These are phyloP conservation scores for Fulmarus glacialis DNA, from an alignment of 2,113 vertebrate genomes.

Conservation along the genomic window DNA sequence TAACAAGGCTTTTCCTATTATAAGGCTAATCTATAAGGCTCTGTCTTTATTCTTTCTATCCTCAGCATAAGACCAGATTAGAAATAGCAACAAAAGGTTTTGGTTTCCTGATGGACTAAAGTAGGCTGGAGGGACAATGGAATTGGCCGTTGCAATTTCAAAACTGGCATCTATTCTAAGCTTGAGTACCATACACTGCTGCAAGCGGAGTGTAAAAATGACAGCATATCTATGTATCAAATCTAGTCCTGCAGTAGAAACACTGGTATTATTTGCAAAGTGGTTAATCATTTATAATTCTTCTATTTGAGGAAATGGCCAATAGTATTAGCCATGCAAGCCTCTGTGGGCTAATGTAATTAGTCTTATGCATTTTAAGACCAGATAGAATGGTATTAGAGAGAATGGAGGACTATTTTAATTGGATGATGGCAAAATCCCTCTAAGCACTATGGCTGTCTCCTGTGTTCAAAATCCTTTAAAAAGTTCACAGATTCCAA, in stretches of 20 bases:
- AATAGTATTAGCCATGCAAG: constrained; percentile 49
- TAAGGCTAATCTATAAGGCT: constrained; percentile 9
- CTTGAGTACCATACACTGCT: background rate
- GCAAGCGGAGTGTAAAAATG: background rate
- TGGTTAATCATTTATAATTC: constrained; percentile 42
- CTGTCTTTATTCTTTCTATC: constrained; percentile 28
- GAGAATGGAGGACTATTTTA: constrained; percentile 57
- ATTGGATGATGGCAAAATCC: constrained; percentile 44
- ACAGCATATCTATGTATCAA: background rate
- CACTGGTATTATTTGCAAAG: background rate
- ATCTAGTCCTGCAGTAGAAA: background rate
- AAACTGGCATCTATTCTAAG: background rate
- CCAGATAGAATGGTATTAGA: constrained; percentile 58
- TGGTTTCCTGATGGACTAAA: background rate
- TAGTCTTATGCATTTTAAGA: constrained; percentile 57
- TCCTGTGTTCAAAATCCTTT: constrained; percentile 30
- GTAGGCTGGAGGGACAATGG: background rate
- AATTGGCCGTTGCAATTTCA: background rate
- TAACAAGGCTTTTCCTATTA: background rate
- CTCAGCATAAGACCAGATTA: constrained; percentile 14
- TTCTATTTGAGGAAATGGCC: constrained; percentile 48
- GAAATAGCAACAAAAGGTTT: constrained; percentile 45
- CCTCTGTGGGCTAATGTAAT: constrained; percentile 65
- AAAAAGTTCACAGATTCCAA: constrained; percentile 62
- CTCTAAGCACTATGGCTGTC: constrained; percentile 38